Evolutionary conservation across 2,797 vertebrate species (phyloP).

Genomic region (Hemitrygon akajei): DNA sequence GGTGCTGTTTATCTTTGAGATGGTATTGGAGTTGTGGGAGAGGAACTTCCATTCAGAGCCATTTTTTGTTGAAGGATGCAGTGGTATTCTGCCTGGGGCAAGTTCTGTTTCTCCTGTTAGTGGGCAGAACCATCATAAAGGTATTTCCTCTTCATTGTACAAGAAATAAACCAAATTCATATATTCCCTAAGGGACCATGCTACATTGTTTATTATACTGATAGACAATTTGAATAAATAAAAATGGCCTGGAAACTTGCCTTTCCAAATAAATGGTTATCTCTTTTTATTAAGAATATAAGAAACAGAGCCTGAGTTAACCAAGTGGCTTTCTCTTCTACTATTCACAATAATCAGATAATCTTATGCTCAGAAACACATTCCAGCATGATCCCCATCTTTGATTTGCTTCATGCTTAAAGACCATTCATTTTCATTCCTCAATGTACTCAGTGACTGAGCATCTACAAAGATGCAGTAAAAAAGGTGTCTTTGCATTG

Average conservation of each 20-base stretch:
- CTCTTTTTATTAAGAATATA: not conserved
- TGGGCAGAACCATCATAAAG: not conserved
- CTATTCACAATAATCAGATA: no score
- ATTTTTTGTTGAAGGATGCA: not conserved
- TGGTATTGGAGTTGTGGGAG: not conserved
- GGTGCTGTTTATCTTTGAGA: not conserved
- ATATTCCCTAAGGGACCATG: not conserved
- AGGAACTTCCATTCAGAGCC: no score
- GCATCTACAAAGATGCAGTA: no score
- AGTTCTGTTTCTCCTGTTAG: not conserved
- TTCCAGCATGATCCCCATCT: no score
- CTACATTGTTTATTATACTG: not conserved
- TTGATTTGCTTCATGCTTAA: no score
- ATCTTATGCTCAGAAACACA: no score
- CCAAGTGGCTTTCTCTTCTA: no score
- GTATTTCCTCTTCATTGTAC: not conserved
- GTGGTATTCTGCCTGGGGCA: not conserved
- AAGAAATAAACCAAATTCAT: not conserved
- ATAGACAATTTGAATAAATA: not conserved
- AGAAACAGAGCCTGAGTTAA: no score
- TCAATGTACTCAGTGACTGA: no score
- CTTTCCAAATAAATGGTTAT: not conserved
- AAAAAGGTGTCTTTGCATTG: no score
- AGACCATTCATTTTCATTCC: no score
- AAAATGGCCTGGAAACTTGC: not conserved